These are phyloP conservation scores for Sminthurides aquaticus DNA, from an alignment of 2,888 invertebrate genomes.

Conservation along the genomic window DNA sequence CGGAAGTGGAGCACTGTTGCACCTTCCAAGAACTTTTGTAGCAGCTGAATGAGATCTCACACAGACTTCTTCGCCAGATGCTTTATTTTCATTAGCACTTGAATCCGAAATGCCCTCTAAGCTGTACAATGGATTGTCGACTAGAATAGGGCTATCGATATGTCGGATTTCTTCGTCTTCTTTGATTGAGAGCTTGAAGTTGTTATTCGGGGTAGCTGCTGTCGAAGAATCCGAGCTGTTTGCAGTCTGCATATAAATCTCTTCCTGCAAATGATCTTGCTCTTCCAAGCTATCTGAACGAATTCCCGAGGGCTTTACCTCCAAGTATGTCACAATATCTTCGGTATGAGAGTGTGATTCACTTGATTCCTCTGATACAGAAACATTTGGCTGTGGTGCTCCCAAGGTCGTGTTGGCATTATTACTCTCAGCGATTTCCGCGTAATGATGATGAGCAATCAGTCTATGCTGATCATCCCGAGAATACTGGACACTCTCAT, in stretches of 20 bases:
- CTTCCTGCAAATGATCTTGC: constrained; percentile 11
- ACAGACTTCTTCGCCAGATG: neutral
- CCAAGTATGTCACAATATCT: constrained; percentile 37
- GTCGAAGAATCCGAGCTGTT: neutral
- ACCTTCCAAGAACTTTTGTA: constrained; percentile 31
- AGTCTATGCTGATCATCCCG: constrained; percentile 18
- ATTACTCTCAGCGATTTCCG: constrained; percentile 30
- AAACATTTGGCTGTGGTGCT: constrained; percentile 4
- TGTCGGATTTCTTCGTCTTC: constrained; percentile 40
- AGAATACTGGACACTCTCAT: constrained; percentile 27
- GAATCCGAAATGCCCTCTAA: constrained; percentile 17
- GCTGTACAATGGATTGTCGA: constrained; percentile 41
- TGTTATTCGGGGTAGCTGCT: neutral
- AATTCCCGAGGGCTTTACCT: constrained; percentile 26
- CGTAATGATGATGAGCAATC: constrained; percentile 29
- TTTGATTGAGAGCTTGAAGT: constrained; percentile 2
- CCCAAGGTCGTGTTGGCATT: constrained; percentile 21
- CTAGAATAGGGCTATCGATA: constrained; percentile 34
- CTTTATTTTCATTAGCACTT: constrained; percentile 11
- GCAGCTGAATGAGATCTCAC: neutral
- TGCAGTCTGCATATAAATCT: neutral
- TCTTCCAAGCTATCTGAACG: constrained; percentile 9
- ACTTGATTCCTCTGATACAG: constrained; percentile 15
- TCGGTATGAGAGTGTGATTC: constrained; percentile 38
- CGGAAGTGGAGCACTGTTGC: constrained; percentile 39